phyloP scores from a whole-genome alignment of 1,140 invertebrate genomes.

The Calliphora vicina region DNA sequence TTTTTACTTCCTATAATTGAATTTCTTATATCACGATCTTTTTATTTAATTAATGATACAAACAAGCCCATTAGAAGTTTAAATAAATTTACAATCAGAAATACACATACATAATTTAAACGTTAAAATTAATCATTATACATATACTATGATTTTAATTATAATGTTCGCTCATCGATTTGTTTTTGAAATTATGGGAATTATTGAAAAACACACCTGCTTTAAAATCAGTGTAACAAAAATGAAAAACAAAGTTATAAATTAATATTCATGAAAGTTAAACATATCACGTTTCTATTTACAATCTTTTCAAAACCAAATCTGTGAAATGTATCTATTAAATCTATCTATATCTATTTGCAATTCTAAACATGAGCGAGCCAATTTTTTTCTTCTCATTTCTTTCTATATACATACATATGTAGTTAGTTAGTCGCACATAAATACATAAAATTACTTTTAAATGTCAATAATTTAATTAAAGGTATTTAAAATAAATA shows the following conservation, averaged over 20 bases:
- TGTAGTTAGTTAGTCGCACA: background rate
- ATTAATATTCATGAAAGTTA: background rate
- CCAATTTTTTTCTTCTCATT: background rate
- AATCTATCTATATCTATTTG: background rate
- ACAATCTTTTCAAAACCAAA: background rate
- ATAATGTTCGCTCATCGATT: no score
- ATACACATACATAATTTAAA: no score
- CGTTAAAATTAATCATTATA: no score
- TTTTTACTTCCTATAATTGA: no score
- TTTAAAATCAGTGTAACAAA: background rate
- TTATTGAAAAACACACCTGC: background rate
- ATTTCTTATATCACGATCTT: no score
- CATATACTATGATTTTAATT: no score
- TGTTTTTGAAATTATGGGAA: background rate
- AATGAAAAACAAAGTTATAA: background rate
- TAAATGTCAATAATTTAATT: slow-evolving; percentile 28
- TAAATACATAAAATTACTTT: slow-evolving; percentile 21
- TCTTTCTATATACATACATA: background rate
- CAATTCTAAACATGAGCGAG: background rate
- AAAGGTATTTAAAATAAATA: background rate
- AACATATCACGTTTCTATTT: slow-evolving; percentile 6
- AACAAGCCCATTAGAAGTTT: no score
- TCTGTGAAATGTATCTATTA: background rate
- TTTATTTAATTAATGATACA: no score
- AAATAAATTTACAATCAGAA: no score